A percentile compares a stretch with the other conserved stretches of the same genome.
Conservation (phyloP, 2,797 vertebrate species). For the Anabas testudineus region DNA sequence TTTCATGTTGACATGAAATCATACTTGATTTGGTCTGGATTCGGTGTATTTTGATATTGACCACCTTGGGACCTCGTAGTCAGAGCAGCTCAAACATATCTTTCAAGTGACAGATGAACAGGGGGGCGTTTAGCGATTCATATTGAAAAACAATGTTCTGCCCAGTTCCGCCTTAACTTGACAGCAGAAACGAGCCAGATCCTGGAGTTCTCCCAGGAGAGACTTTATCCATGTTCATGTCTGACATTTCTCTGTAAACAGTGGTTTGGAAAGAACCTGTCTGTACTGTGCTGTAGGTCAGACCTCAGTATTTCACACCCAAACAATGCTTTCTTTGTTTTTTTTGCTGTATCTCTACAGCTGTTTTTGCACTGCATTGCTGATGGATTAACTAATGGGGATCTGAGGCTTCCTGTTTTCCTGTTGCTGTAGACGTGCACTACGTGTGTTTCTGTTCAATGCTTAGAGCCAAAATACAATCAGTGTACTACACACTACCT, state of each 20-base stretch:
- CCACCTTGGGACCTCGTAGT: neutral
- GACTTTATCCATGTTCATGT: slow-evolving; percentile 17
- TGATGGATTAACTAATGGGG: slow-evolving; percentile 45
- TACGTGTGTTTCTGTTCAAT: slow-evolving; percentile 14
- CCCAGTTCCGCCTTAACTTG: neutral
- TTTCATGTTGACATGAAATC: neutral
- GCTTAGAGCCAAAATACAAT: slow-evolving; percentile 22
- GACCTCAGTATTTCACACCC: slow-evolving; percentile 40
- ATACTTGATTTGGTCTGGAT: neutral
- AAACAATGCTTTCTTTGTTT: slow-evolving; percentile 53
- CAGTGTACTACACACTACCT: neutral
- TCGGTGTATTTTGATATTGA: neutral
- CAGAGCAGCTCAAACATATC: neutral
- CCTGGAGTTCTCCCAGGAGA: slow-evolving; percentile 44
- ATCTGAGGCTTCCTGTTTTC: slow-evolving; percentile 73
- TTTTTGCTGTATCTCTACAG: slow-evolving; percentile 31
- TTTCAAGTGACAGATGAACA: neutral
- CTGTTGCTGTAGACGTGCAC: slow-evolving; percentile 26
- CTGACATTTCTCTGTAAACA: slow-evolving; percentile 34
- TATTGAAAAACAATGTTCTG: neutral
- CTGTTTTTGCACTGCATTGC: slow-evolving; percentile 28
- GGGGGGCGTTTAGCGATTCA: neutral
- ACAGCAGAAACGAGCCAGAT: slow-evolving; percentile 30
- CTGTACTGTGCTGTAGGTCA: slow-evolving; percentile 52
- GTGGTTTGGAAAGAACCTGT: slow-evolving; percentile 43